Percentiles rank a stretch among this genome's conserved stretches.
These are phyloP conservation scores for Mycteria americana DNA, from an alignment of 2,797 vertebrate genomes.

Conservation along the genomic window DNA sequence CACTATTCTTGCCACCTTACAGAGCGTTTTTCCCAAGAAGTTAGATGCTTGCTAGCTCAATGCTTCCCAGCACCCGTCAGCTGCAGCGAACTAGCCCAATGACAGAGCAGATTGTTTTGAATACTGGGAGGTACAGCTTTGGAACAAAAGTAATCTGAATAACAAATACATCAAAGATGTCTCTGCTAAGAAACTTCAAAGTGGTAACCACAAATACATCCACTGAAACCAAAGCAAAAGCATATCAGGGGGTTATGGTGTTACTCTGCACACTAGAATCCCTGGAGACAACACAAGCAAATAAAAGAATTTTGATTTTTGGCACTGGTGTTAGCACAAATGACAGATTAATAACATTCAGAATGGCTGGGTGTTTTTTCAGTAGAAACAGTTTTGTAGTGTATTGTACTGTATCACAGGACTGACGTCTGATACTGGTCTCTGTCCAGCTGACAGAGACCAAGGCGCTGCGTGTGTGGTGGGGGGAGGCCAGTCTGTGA, in stretches of 20 bases:
- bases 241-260: fast-evolving
- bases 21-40: neutral
- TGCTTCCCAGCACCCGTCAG: neutral
- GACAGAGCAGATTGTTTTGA: neutral
- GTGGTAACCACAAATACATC: neutral
- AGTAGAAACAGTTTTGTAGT: neutral
- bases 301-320: neutral
- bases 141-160: neutral
- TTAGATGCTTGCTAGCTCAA: neutral
- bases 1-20: neutral
- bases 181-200: neutral
- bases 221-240: neutral
- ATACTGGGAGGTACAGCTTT: neutral
- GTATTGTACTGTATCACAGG: neutral
- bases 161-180: neutral
- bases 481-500: neutral
- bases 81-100: neutral
- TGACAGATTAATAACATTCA: neutral
- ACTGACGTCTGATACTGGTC: neutral
- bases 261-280: neutral
- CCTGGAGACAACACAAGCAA: neutral
- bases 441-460: neutral
- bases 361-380: neutral
- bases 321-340: neutral
- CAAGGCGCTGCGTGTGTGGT: fast-evolving